phyloP scores from a whole-genome alignment of 2,888 invertebrate genomes.

The Apamea crenata region DNA sequence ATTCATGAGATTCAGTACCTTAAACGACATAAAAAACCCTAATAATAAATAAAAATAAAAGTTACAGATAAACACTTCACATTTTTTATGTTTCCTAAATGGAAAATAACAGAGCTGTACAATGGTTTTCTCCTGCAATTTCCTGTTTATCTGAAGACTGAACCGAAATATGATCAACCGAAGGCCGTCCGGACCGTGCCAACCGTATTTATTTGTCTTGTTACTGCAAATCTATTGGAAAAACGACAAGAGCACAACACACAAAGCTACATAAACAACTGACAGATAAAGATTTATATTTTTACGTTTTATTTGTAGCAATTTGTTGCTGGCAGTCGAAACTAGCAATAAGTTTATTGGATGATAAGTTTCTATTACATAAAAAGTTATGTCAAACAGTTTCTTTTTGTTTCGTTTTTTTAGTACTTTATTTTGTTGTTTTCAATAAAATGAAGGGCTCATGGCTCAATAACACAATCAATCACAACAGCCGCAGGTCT shows the following conservation, averaged over 20 bases:
- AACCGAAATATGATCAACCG: constrained; percentile 81
- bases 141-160: constrained; percentile 76
- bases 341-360: constrained; percentile 55
- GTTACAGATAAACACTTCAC: constrained; percentile 45
- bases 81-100: constrained; percentile 47
- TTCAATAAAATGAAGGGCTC: constrained; percentile 23
- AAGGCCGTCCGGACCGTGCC: constrained; percentile 67
- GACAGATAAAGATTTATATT: constrained; percentile 66
- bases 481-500: not conserved
- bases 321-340: constrained; percentile 49
- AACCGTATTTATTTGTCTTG: constrained; percentile 83
- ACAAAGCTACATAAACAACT: constrained; percentile 67
- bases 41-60: constrained; percentile 29
- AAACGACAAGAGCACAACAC: constrained; percentile 75
- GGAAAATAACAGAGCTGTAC: constrained; percentile 56
- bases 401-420: constrained; percentile 15
- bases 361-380: constrained; percentile 50
- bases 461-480: not conserved
- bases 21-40: not conserved
- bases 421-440: constrained; percentile 23
- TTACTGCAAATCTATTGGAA: constrained; percentile 85
- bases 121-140: constrained; percentile 69
- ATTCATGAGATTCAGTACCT: not conserved
- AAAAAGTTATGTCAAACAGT: constrained; percentile 16
- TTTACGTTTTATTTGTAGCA: constrained; percentile 57